Conservation (phyloP, 2,888 invertebrate genomes). For the Linnaemya tessellans region DNA sequence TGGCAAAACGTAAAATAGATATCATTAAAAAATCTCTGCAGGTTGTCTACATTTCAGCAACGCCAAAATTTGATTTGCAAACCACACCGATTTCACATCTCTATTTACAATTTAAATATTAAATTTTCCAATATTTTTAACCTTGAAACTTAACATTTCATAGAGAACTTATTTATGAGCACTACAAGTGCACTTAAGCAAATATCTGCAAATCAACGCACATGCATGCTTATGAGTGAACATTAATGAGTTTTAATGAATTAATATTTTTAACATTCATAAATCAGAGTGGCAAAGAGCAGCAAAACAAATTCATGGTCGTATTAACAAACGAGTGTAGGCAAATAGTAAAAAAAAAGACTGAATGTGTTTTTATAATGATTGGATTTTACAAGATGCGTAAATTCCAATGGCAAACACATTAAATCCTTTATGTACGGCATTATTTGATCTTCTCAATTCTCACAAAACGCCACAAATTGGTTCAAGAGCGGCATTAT, state of each 20-base stretch:
- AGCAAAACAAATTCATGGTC: not conserved
- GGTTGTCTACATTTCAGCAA: too few relatives aligned
- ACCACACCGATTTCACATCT: too few relatives aligned
- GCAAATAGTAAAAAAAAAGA: not conserved
- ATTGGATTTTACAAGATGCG: not conserved
- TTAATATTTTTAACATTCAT: conserved; percentile 5
- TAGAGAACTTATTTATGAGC: not conserved
- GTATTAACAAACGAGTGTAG: not conserved
- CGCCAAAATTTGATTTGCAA: too few relatives aligned
- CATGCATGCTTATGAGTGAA: not conserved
- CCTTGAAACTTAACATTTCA: not conserved
- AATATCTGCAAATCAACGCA: not conserved
- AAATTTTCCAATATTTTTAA: not conserved
- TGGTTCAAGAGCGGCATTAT: too few relatives aligned
- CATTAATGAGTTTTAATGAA: conserved; percentile 1
- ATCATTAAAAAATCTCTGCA: too few relatives aligned
- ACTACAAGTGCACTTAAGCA: not conserved
- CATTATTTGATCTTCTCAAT: too few relatives aligned
- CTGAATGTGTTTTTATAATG: not conserved
- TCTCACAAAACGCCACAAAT: too few relatives aligned
- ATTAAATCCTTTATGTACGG: not conserved
- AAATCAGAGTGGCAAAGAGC: not conserved
- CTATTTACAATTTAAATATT: not conserved
- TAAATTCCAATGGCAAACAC: not conserved
- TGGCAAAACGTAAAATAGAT: too few relatives aligned